These are phyloP conservation scores for Lagocephalus sceleratus DNA, from an alignment of 2,797 vertebrate genomes.

Conservation along the genomic window DNA sequence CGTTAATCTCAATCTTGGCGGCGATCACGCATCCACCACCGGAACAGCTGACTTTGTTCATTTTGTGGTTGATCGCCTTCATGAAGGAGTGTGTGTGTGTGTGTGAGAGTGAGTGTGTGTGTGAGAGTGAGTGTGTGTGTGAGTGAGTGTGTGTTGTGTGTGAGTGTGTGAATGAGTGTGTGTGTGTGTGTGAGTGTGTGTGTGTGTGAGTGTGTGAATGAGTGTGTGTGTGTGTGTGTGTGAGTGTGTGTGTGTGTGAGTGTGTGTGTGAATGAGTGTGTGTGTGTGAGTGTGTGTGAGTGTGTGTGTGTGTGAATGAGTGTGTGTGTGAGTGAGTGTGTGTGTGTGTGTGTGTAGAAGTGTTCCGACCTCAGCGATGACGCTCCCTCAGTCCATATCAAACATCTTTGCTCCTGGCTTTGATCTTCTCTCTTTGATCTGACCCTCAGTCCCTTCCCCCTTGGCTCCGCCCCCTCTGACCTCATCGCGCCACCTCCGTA, in stretches of 20 bases:
- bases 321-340: background rate
- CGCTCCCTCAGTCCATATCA: no score
- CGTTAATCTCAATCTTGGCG: constrained; percentile 62
- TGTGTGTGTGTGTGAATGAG: constrained; percentile 30
- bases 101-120: constrained; percentile 27
- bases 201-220: no score
- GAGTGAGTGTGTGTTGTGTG: background rate
- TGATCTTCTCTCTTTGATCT: no score
- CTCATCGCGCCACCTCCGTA: no score
- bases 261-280: constrained; percentile 40
- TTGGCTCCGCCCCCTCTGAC: no score
- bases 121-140: constrained; percentile 22
- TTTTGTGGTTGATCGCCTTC: constrained; percentile 66
- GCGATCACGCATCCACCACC: constrained; percentile 38
- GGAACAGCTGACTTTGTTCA: constrained; percentile 62
- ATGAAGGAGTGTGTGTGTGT: constrained; percentile 50
- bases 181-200: no score
- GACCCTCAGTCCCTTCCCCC: no score
- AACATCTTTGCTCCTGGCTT: no score
- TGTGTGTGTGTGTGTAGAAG: no score
- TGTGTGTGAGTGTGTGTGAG: constrained; percentile 35
- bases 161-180: no score
- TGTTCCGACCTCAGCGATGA: no score
- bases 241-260: constrained; percentile 29
- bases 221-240: constrained; percentile 42